phyloP scores from a whole-genome alignment of 1,140 invertebrate genomes.

The Aphaenogaster rudis region DNA sequence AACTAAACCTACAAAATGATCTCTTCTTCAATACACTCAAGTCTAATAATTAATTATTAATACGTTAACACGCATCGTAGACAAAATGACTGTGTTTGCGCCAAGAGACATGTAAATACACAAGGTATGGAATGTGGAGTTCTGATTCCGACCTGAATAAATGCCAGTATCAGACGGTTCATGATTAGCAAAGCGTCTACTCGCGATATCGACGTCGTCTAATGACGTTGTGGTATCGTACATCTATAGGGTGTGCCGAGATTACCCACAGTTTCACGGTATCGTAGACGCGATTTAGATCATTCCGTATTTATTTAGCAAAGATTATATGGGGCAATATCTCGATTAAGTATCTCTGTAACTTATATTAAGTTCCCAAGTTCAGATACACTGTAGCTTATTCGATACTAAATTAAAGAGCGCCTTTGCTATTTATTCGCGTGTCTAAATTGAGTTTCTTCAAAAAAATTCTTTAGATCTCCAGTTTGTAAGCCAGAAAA shows the following conservation, averaged over 20 bases:
- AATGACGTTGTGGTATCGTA: neutral
- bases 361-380: neutral
- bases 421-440: neutral
- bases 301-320: neutral
- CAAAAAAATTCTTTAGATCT: neutral
- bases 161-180: constrained; percentile 55
- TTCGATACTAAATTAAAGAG: neutral
- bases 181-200: constrained; percentile 51
- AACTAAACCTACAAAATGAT: neutral
- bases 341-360: neutral
- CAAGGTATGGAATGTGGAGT: neutral
- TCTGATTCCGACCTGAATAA: constrained; percentile 53
- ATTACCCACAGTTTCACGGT: neutral
- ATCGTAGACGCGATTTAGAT: neutral
- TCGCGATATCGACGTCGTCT: constrained; percentile 28
- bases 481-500: neutral
- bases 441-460: neutral
- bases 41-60: constrained; percentile 36
- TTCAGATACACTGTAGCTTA: neutral
- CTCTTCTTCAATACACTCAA: neutral
- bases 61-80: neutral
- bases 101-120: constrained; percentile 36
- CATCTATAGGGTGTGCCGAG: neutral
- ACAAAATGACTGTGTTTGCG: constrained; percentile 32
- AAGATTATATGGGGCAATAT: neutral